Evolutionary conservation across 2,797 vertebrate genomes (phyloP).

Genomic region (Pteropus rufus): DNA sequence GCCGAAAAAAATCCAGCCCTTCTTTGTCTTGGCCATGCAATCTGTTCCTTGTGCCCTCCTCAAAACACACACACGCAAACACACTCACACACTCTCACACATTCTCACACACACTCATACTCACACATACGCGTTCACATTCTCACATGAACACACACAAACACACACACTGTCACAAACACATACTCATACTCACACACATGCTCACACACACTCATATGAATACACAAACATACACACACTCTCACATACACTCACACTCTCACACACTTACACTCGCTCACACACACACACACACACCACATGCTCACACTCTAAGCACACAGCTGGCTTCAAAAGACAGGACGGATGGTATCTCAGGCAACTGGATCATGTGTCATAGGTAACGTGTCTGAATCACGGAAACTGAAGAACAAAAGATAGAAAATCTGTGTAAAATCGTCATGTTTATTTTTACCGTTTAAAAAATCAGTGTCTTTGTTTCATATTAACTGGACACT

Average conservation of each 20-base stretch:
- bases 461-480: background rate
- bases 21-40: background rate
- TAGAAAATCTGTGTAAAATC: background rate
- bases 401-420: background rate
- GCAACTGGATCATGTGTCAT: rapidly evolving
- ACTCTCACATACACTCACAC: too few species aligned
- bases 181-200: too few species aligned
- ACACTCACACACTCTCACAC: too few species aligned
- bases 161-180: too few species aligned
- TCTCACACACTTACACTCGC: rapidly evolving
- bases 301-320: too few species aligned
- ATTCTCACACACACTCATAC: too few species aligned
- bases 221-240: too few species aligned
- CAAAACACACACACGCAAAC: too few species aligned
- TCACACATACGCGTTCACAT: too few species aligned
- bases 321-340: background rate
- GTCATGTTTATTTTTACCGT: background rate
- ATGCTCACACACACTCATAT: too few species aligned
- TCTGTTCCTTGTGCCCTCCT: background rate
- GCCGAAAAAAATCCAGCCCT: background rate
- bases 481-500: background rate
- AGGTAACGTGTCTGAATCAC: background rate
- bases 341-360: background rate
- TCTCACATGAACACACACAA: too few species aligned
- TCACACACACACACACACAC: background rate